Percentiles rank a stretch among this genome's conserved stretches.
Evolutionary conservation across 2,113 vertebrate genomes (phyloP).

Genomic region (Peromyscus californicus): DNA sequence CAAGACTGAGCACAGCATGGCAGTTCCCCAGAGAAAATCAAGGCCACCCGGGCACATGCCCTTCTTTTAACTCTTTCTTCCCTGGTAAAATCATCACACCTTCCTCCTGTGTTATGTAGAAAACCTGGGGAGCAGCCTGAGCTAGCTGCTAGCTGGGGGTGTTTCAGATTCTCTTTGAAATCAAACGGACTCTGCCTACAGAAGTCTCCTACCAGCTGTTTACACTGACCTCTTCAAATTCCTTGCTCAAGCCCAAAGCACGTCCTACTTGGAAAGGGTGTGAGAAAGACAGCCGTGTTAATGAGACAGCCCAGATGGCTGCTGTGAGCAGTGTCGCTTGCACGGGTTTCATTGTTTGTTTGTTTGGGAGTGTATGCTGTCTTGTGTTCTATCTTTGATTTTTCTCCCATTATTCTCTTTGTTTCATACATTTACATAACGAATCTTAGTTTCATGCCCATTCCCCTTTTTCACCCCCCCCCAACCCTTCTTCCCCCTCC

Average conservation of each 20-base stretch:
- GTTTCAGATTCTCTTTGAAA: conserved; percentile 27
- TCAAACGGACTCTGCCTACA: background rate
- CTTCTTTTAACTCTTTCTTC: background rate
- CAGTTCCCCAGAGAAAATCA: background rate
- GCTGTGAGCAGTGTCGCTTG: background rate
- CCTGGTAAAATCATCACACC: background rate
- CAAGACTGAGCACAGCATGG: background rate
- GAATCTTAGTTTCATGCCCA: background rate
- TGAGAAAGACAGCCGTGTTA: background rate
- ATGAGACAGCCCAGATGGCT: background rate
- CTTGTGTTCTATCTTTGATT: background rate
- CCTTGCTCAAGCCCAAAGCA: background rate
- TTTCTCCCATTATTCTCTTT: background rate
- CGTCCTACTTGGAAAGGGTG: background rate
- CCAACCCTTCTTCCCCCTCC: background rate
- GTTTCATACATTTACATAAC: background rate
- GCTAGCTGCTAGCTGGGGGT: background rate
- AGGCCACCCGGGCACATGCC: background rate
- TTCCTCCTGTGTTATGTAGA: background rate
- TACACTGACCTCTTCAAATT: background rate
- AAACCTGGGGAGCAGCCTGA: background rate
- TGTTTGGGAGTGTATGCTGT: background rate
- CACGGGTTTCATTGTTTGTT: background rate
- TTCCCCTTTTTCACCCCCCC: too few species aligned
- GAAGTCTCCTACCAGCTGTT: background rate